Percentiles rank a stretch among this genome's conserved stretches.
Conservation (phyloP, 2,797 vertebrate species). For the Vipera latastei region DNA sequence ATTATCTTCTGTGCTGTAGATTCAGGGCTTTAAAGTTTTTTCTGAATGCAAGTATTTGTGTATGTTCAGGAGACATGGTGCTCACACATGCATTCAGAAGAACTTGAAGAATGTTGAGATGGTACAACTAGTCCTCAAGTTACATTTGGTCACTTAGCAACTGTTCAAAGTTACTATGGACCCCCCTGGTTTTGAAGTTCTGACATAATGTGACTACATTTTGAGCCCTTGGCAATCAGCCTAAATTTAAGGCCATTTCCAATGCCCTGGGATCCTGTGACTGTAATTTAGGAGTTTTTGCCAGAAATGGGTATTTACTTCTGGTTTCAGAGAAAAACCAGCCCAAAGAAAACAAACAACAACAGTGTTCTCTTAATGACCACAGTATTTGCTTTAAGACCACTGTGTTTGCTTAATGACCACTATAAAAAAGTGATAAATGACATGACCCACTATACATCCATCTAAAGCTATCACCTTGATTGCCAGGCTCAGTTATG, state of each 20-base stretch:
- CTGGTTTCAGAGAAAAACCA: neutral
- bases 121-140: neutral
- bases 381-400: neutral
- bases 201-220: no score
- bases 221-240: neutral
- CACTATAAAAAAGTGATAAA: neutral
- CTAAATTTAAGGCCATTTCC: neutral
- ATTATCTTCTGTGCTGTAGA: no score
- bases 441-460: neutral
- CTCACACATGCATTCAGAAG: neutral
- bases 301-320: neutral
- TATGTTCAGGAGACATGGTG: neutral
- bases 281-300: neutral
- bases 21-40: neutral
- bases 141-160: neutral
- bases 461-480: neutral
- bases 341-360: neutral
- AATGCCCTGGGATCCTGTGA: neutral
- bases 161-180: neutral
- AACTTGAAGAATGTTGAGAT: neutral
- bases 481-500: neutral
- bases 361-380: neutral
- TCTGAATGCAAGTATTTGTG: neutral
- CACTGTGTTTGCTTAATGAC: neutral
- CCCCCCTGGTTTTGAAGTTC: no score